Evolutionary conservation across 1,140 invertebrate genomes (phyloP).

Genomic region (Papilio glaucus): DNA sequence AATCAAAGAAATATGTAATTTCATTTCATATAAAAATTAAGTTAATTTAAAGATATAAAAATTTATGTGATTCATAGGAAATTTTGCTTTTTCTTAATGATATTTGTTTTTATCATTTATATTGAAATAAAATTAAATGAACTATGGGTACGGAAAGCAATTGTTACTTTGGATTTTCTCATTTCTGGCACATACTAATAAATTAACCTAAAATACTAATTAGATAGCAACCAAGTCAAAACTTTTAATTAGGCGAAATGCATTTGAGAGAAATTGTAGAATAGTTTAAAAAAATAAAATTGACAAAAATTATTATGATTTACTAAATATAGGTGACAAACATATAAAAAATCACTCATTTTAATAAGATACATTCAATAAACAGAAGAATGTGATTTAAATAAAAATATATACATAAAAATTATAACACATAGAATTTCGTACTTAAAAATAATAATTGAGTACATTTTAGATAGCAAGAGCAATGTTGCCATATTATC

Average conservation of each 20-base stretch:
- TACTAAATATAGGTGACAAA: too few species aligned
- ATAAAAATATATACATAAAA: too few species aligned
- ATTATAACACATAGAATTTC: too few species aligned
- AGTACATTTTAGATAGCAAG: too few species aligned
- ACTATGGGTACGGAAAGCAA: neutral
- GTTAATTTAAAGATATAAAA: too few species aligned
- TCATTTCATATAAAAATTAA: neutral
- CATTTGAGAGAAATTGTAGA: neutral
- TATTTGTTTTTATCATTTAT: neutral
- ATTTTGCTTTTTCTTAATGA: neutral
- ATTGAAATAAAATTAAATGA: neutral
- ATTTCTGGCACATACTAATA: neutral
- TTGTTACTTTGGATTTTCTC: neutral
- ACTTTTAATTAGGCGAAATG: neutral
- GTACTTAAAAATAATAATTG: too few species aligned
- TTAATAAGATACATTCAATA: too few species aligned
- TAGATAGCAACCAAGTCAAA: neutral
- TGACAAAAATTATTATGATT: neutral
- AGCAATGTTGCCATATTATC: neutral
- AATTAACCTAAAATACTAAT: neutral
- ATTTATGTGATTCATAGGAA: too few species aligned
- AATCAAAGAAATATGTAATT: neutral
- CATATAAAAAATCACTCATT: too few species aligned
- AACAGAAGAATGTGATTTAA: too few species aligned
- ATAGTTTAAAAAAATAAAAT: neutral